Base-by-base conservation (phyloP, 2,888 invertebrate genomes). In the Lacanobia oleracea region DNA sequence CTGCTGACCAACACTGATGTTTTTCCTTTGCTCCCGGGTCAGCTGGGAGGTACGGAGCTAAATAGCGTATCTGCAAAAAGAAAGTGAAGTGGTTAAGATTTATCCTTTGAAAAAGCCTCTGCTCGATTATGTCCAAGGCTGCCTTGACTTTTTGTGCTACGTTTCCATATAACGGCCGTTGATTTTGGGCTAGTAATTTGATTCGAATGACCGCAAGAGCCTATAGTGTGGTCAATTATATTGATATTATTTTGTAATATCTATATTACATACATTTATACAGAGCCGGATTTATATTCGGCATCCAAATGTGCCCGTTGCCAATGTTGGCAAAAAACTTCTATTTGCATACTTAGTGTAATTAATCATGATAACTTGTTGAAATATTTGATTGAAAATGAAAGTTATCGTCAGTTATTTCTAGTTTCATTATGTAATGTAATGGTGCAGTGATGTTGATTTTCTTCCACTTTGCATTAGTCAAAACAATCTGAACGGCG, bases 341-440 rank as follows among this genome's bases (percentile, higher is more conserved):
- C 33, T 60, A 59, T 63, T 12, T 45, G 8, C 59, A 60, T 75
- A 59, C 18, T 54, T 37, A 64, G 53, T n/a, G n/a, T 54, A 50
- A 77, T 75, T 77, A 71, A 77, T 75, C 77, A 48, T 59, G 59
- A 53, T 51, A 70, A 43, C 53, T 48, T 48, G 40, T 77, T 48
- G 12, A 63, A 51, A 69, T 59, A 70, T 59, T 53, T 21, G 8
- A 53, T 50, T 43, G 48, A 63, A 40, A 77, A 33, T 33, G n/a
- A 54, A 70, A 60, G 43, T 54, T 23, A 40, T 69, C 10, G 12
- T 62, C 27, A 48, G 51, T 27, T 61, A 23, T 57, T 53, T 59
- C 27, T 23, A 43, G 50, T 40, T 54, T 40, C 45, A 43, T 51
- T 45, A 4, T 23, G 23, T 60, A 1, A 27, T 61, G n/a, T n/a